Base-by-base conservation (phyloP, 2,113 vertebrate genomes). In the Alectura lathami region DNA sequence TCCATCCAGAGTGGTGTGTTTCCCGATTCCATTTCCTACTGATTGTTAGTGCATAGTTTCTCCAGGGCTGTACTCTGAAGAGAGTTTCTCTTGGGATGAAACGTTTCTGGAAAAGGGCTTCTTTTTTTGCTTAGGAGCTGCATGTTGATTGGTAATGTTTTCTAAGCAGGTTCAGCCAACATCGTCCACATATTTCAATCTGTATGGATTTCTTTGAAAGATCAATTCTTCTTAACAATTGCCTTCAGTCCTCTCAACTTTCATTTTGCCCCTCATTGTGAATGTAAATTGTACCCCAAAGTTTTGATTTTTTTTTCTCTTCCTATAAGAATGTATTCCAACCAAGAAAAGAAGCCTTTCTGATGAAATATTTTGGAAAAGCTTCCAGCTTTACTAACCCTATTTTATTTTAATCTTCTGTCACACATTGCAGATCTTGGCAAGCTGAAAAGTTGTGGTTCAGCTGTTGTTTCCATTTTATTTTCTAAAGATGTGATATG, bases 401-500 rank as follows among this genome's bases (percentile, higher is more conserved):
- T 83, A 80, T 91, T 93, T 94, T 94, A 86, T 94, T 95, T 95
- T 94, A 93, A 89, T 83, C 72, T 92, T 89, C 48, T 96, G 75
- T 91, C 87, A 85, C 47, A 75, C 40, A 36, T 32, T 93, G 72
- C 79, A 74, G 82, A 86, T 86, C 68, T 94, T 96, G 95, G 85
- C 93, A 94, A 93, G 79, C 82, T 60, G 79, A 80, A 88, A 93
- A 91, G 56, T 72, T 94, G 56, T 80, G 83, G 34, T 91, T 97
- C 95, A 96, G 94, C 91, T 97, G 95, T 94, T 96, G 54, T 91
- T 96, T 88, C 56, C 34, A 63, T 95, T 96, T 89, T 87, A 77
- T 91, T 94, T 95, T 92, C 54, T 86, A 51, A 92, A 86, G 38
- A 88, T 93, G 60, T 68, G 75, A 47, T 94, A 50, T 89, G 45